Conservation (phyloP, 1,140 invertebrate species). For the Lordiphosa mommai region DNA sequence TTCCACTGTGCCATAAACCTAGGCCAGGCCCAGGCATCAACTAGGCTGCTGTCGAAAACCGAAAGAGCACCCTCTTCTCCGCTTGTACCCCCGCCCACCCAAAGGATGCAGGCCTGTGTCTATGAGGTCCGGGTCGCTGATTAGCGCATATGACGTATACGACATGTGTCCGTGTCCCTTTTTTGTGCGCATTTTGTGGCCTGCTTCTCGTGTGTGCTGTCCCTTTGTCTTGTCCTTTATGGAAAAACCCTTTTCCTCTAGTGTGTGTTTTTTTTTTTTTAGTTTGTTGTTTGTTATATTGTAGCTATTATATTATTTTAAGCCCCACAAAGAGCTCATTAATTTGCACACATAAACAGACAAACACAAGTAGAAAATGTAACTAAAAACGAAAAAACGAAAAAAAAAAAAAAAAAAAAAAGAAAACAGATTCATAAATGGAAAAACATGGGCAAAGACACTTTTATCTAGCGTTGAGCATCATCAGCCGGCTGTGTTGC, state of each 20-base stretch:
- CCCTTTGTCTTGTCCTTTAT: conserved; percentile 35
- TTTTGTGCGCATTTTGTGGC: conserved; percentile 8
- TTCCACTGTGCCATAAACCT: no score
- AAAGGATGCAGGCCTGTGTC: not conserved
- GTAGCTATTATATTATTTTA: conserved; percentile 65
- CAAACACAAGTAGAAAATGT: conserved; percentile 9
- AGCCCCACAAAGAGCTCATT: conserved; percentile 68
- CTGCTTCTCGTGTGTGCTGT: conserved; percentile 4
- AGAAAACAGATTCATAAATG: conserved; percentile 7
- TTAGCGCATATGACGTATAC: conserved; percentile 62
- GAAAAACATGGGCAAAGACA: not conserved
- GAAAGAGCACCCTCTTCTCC: no score
- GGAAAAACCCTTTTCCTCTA: conserved; percentile 29
- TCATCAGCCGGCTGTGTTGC: not conserved
- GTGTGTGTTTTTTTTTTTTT: conserved; percentile 14
- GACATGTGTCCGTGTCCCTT: conserved; percentile 36
- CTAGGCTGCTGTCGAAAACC: no score
- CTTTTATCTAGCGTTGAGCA: no score
- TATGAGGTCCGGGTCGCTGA: conserved; percentile 25
- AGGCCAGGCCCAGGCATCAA: no score
- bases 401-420: conserved; percentile 3
- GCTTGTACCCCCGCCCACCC: no score
- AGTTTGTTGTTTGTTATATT: conserved; percentile 33
- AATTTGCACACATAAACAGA: conserved; percentile 55
- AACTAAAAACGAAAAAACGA: not conserved